Base-by-base conservation (phyloP, 2,113 vertebrate species). In the Vulpes lagopus region DNA sequence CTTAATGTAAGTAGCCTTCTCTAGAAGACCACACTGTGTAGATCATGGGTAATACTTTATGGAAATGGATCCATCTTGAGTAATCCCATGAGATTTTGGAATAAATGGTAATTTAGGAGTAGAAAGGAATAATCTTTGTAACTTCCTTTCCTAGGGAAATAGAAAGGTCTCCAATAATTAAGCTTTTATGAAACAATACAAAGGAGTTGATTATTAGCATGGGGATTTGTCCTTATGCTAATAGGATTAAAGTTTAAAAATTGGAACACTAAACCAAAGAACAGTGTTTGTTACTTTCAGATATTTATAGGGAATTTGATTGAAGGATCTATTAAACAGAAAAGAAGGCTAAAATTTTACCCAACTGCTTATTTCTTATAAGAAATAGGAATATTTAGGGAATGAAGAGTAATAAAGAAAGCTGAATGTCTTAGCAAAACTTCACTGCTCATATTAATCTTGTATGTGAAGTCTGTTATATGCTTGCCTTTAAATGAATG, bases 401-500 rank as follows among this genome's bases (percentile, higher is more conserved):
- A 81, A 38, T 3, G 38, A 69, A 69, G 57, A 83, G 17, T 25
- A 74, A 95, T 95, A 94, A 96, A 76, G 88, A 73, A 90, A 74
- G n/a, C 78, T 43, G 5, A 79, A n/a, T 86, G n/a, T 94, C 85
- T 86, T 95, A 57, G 92, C 51, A 74, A 82, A 94, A 82, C 89
- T 93, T 96, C 20, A 30, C 64, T 3, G 2, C 55, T 95, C 94
- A 85, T 91, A 97, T 96, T 95, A 91, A 93, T 95, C 94, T 93
- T 86, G 65, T 82, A 43, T 83, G 55, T 83, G 78, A 95, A 81
- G 91, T 94, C 60, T 98, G 87, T 93, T 91, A 51, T 96, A 60
- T 80, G 93, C 81, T 97, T 95, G 53, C 82, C 78, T 98, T 98
- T 91, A 91, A 85, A 89, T 0, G 91, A 60, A 76, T 98, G 98